These are phyloP conservation scores for Drosophila infuscata DNA, from an alignment of 2,888 invertebrate genomes.

Conservation along the genomic window DNA sequence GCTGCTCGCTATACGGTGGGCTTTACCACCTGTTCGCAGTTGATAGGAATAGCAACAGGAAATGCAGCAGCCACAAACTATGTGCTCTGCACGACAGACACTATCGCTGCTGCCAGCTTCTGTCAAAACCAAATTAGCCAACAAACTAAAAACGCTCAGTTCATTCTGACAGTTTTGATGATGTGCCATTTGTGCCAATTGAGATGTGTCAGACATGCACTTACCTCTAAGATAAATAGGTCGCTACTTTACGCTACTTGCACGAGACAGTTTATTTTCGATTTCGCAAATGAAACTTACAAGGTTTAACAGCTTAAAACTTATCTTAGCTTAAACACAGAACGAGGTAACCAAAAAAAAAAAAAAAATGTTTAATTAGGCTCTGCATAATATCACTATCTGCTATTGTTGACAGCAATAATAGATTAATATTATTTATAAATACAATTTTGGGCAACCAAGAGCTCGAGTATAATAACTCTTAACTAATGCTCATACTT, in stretches of 20 bases:
- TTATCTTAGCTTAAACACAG: not conserved
- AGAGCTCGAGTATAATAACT: too few species aligned
- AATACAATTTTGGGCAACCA: not conserved
- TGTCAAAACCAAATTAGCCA: slow-evolving; percentile 35
- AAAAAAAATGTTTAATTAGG: too few species aligned
- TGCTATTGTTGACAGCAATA: not conserved
- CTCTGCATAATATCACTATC: not conserved
- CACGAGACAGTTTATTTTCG: not conserved
- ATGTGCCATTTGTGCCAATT: slow-evolving; percentile 14
- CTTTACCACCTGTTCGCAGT: slow-evolving; percentile 12
- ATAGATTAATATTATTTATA: not conserved
- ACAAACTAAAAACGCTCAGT: slow-evolving; percentile 26
- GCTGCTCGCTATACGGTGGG: not conserved
- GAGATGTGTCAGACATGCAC: slow-evolving; percentile 13
- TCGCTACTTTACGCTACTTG: not conserved
- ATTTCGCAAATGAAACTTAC: not conserved
- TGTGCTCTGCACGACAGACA: slow-evolving; percentile 5
- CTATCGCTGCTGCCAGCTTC: slow-evolving; percentile 31
- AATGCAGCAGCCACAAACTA: not conserved
- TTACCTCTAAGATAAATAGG: not conserved
- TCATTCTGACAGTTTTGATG: slow-evolving; percentile 26
- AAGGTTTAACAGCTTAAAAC: not conserved
- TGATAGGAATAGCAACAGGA: slow-evolving; percentile 15
- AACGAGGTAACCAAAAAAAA: not conserved
- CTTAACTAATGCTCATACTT: too few species aligned